These are phyloP conservation scores for Oryzias melastigma DNA, from an alignment of 2,113 vertebrate species.

Conservation along the genomic window DNA sequence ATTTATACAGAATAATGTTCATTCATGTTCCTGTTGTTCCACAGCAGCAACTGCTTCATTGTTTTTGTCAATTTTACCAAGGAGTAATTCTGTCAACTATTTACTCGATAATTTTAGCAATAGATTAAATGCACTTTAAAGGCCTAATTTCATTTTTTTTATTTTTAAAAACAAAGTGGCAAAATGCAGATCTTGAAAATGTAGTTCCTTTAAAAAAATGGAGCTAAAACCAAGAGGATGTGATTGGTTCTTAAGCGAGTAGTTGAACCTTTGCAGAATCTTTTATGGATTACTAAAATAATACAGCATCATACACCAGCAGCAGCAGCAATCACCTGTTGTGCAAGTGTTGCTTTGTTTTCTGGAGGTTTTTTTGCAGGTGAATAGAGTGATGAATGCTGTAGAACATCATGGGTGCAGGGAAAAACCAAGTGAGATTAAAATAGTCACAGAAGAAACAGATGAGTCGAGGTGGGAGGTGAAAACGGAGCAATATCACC, in stretches of 20 bases:
- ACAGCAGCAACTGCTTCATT: too few species aligned
- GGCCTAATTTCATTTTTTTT: too few species aligned
- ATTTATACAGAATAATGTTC: too few species aligned
- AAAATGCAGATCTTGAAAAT: not conserved
- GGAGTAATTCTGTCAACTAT: too few species aligned
- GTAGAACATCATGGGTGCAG: conserved; percentile 26
- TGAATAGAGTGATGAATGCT: conserved; percentile 36
- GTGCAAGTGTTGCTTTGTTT: too few species aligned
- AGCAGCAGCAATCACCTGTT: too few species aligned
- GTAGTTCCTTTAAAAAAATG: not conserved
- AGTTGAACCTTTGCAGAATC: not conserved
- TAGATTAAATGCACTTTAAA: too few species aligned
- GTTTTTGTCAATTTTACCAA: too few species aligned
- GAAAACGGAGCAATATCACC: not conserved
- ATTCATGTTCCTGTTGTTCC: too few species aligned
- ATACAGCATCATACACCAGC: too few species aligned
- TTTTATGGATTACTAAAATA: not conserved
- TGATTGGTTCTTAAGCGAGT: not conserved
- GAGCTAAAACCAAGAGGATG: not conserved
- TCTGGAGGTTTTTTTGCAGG: conserved; percentile 24
- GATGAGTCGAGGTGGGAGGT: conserved; percentile 40
- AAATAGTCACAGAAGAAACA: conserved; percentile 32
- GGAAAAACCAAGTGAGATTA: conserved; percentile 37
- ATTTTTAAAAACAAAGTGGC: too few species aligned
- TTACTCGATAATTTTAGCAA: too few species aligned